Evolutionary conservation across 2,797 vertebrate genomes (phyloP), one percentile per base, ranked within the genome.

Genomic region (Malurus splendens): DNA sequence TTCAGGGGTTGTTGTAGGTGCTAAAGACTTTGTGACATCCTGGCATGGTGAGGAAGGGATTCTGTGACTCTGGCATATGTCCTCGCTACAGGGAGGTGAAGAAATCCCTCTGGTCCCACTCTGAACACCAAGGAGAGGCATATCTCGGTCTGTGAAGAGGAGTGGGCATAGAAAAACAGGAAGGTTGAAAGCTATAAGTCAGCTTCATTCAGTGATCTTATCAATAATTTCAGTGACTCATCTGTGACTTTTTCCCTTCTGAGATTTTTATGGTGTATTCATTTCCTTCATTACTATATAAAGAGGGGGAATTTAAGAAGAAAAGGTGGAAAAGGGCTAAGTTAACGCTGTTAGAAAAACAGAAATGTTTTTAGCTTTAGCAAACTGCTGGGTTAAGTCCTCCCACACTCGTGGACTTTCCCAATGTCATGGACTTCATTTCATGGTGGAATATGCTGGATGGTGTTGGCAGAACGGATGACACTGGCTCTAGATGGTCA

Each of bases 141-240:
- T 33, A 59, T 61, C 45, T 87, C 52, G 33, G 55, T 45, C 38
- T 87, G 76, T 68, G 88, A 92, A 82, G 42, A 86, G 41, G 64
- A 92, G 71, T 73, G 73, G 82, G 50, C 56, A 86, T 5, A 68
- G 77, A 64, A 92, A 93, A 94, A 93, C 89, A 93, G 77, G 87
- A 93, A 90, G 50, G 9, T 57, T 89, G 77, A 67, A 90, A 89
- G 51, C 65, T 84, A 71, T 52, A 76, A 74, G 77, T 93, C 82
- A 83, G 14, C 24, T 82, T 64, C 74, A 30, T 86, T 87, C 82
- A 79, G 50, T 23, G 57, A 71, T 71, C 16, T 90, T 90, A 94
- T 89, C 87, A 68, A 86, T 93, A 84, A 65, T 87, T 83, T 87
- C 33, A 39, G 61, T 95, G 93, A 95, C 45, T 95, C 95, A 94